Evolutionary conservation across 2,113 vertebrate genomes (phyloP).

Genomic region (Turnix velox): DNA sequence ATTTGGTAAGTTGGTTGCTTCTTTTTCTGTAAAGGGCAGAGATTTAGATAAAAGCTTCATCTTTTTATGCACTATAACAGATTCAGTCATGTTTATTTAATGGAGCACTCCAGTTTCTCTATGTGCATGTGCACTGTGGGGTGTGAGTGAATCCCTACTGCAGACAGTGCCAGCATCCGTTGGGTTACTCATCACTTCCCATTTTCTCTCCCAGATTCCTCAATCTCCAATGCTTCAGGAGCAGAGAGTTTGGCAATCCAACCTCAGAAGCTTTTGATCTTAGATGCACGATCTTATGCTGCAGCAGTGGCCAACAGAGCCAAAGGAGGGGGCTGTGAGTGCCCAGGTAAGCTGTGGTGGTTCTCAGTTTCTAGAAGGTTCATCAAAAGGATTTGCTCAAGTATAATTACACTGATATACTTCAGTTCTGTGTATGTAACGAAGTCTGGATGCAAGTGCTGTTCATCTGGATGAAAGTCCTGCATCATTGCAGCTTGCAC

Average conservation of each 20-base stretch:
- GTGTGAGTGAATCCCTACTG: rapidly evolving
- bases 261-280: conserved; percentile 90
- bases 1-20: conserved; percentile 77
- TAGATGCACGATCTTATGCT: conserved; percentile 93
- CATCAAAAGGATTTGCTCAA: neutral
- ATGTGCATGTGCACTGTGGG: neutral
- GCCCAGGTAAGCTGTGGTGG: conserved; percentile 80
- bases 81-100: neutral
- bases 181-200: neutral
- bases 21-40: neutral
- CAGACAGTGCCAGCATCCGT: neutral
- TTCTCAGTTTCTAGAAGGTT: neutral
- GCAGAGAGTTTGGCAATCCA: conserved; percentile 84
- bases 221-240: conserved; percentile 86
- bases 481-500: neutral
- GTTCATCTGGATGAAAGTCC: neutral
- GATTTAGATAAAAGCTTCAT: neutral
- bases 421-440: neutral
- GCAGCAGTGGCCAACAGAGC: conserved; percentile 96
- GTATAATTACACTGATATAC: rapidly evolving
- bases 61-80: neutral
- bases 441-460: neutral
- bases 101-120: neutral
- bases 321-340: conserved; percentile 97
- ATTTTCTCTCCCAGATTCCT: conserved; percentile 79